Evolutionary conservation across 2,797 vertebrate species (phyloP), one percentile per base, ranked within the genome.

Genomic region (Naso thynnoides): DNA sequence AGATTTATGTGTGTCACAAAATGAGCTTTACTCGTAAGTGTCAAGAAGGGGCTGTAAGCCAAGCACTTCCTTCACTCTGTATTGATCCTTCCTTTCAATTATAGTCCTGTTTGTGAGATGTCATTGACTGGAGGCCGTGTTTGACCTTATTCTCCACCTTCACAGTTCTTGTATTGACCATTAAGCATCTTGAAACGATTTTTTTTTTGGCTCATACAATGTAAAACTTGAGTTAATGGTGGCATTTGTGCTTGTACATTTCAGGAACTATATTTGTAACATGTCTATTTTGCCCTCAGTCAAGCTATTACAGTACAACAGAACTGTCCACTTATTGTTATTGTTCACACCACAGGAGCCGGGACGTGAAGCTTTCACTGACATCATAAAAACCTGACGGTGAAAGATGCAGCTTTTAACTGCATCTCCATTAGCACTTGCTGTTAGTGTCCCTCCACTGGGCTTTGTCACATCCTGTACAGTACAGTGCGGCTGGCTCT

Each of bases 71-170:
- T 72, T 48, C 70, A 41, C 47, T 72, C 50, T 21, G 11, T 62
- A 88, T 83, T 44, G 86, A 88, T 84, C n/a, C 76, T 79, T 82
- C 75, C 63, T 19, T 86, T 78, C 39, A 60, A 48, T 61, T 74
- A 57, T 60, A 72, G 71, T 81, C 73, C 50, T 50, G 10, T 68
- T 76, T 61, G 52, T 73, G 56, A 67, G 63, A 61, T 65, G 52
- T 48, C 65, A 73, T 68, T 42, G 74, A 79, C 70, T 23, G 33
- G 48, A 76, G 48, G 78, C 60, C 68, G 55, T 53, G 63, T 86
- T 81, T 79, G 79, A 61, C 61, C 78, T 76, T 53, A 7, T 38
- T 2, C 27, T 57, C 57, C 50, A 26, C 72, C 49, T 50, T 8
- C 61, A 8, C 27, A 48, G 9, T 29, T 57, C 77, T 72, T 52